These are phyloP conservation scores for Anthoscopus minutus DNA, from an alignment of 2,113 vertebrate species.

Conservation along the genomic window DNA sequence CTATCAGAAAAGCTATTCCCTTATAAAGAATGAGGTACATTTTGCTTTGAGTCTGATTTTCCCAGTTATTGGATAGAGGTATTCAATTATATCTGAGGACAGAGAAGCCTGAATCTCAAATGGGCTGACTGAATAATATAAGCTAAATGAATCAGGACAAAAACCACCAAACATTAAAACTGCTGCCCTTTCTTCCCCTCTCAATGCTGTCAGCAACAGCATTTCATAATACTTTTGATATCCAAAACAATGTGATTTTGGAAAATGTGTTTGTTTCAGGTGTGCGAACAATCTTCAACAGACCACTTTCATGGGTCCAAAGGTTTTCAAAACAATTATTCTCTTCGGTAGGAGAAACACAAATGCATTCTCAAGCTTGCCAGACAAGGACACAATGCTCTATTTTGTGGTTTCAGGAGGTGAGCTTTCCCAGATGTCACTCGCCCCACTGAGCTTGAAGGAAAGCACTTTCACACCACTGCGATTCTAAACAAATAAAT, in stretches of 20 bases:
- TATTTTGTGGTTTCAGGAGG: conserved; percentile 5
- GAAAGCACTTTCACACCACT: conserved; percentile 35
- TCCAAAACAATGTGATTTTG: background rate
- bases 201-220: background rate
- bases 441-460: conserved; percentile 15
- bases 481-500: conserved; percentile 17
- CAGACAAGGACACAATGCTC: background rate
- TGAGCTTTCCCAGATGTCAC: conserved; percentile 29
- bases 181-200: background rate
- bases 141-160: background rate
- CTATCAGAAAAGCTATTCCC: background rate
- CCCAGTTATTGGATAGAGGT: background rate
- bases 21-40: background rate
- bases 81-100: background rate
- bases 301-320: conserved; percentile 8
- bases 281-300: conserved; percentile 8
- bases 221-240: conserved; percentile 1
- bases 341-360: background rate
- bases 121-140: background rate
- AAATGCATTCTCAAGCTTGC: conserved; percentile 27
- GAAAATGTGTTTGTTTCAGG: conserved; percentile 32
- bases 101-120: background rate
- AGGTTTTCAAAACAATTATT: conserved; percentile 56
- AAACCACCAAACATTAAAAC: background rate
- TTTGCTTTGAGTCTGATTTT: background rate